Evolutionary conservation across 2,888 invertebrate species (phyloP).

Genomic region (Aphodius sticticus): DNA sequence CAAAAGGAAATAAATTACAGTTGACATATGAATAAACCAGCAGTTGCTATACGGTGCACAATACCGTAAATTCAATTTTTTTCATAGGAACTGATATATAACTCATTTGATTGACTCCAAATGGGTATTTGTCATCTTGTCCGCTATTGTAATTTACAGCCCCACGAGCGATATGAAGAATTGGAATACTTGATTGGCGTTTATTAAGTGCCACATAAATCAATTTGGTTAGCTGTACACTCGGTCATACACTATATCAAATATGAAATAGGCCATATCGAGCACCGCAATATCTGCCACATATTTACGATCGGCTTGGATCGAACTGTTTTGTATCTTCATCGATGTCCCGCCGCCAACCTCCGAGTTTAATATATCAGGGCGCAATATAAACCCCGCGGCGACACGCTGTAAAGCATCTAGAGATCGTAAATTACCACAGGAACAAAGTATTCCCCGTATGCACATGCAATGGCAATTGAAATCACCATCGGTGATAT

Average conservation of each 20-base stretch:
- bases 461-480: slow-evolving; percentile 19
- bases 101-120: neutral
- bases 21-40: neutral
- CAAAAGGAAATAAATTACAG: neutral
- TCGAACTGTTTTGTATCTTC: slow-evolving; percentile 4
- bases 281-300: neutral
- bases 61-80: neutral
- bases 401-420: slow-evolving; percentile 14
- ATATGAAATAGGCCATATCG: neutral
- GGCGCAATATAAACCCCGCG: slow-evolving; percentile 10
- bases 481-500: slow-evolving; percentile 19
- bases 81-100: neutral
- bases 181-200: neutral
- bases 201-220: slow-evolving; percentile 4
- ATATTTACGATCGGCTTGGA: neutral
- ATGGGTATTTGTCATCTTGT: neutral
- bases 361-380: slow-evolving; percentile 4
- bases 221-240: neutral
- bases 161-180: neutral
- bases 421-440: slow-evolving; percentile 12
- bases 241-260: neutral
- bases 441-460: slow-evolving; percentile 21
- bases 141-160: neutral
- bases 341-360: neutral
- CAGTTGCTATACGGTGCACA: neutral